Evolutionary conservation across 2,797 vertebrate genomes (phyloP).

Genomic region (Synanceia verrucosa): DNA sequence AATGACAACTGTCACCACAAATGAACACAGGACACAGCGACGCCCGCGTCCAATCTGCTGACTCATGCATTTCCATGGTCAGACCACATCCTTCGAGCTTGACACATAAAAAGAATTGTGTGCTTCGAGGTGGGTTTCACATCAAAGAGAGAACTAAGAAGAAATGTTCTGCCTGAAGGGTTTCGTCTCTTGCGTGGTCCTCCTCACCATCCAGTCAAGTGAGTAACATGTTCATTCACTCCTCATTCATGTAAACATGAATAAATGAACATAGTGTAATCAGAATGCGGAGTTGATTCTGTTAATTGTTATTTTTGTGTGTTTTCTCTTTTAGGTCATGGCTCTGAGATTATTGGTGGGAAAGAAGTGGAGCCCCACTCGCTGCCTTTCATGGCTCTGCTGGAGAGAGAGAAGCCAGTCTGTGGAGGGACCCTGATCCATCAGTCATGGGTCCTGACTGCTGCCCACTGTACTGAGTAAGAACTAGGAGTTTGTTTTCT

Average conservation of each 20-base stretch:
- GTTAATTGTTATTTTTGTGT: no score
- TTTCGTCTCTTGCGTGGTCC: background rate
- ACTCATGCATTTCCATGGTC: constrained; percentile 30
- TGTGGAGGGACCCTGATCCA: constrained; percentile 76
- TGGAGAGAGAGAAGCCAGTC: accelerated
- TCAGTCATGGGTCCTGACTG: constrained; percentile 75
- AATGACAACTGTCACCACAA: constrained; percentile 8
- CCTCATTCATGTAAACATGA: background rate
- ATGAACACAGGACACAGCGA: accelerated
- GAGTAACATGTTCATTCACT: constrained; percentile 21
- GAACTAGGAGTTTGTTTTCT: background rate
- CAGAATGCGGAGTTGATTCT: no score
- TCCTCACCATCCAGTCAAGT: constrained; percentile 50
- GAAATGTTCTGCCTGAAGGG: constrained; percentile 40
- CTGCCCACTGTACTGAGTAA: constrained; percentile 70
- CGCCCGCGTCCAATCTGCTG: constrained; percentile 2
- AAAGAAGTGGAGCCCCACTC: constrained; percentile 69
- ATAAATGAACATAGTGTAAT: background rate
- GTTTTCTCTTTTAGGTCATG: constrained; percentile 51
- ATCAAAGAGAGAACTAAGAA: constrained; percentile 25
- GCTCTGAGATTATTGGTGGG: constrained; percentile 74
- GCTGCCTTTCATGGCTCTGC: constrained; percentile 72
- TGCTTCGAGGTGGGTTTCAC: constrained; percentile 16
- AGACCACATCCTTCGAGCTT: constrained; percentile 64
- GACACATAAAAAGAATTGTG: constrained; percentile 31